Conservation (phyloP, 2,888 invertebrate species). For the Agrotis segetum region DNA sequence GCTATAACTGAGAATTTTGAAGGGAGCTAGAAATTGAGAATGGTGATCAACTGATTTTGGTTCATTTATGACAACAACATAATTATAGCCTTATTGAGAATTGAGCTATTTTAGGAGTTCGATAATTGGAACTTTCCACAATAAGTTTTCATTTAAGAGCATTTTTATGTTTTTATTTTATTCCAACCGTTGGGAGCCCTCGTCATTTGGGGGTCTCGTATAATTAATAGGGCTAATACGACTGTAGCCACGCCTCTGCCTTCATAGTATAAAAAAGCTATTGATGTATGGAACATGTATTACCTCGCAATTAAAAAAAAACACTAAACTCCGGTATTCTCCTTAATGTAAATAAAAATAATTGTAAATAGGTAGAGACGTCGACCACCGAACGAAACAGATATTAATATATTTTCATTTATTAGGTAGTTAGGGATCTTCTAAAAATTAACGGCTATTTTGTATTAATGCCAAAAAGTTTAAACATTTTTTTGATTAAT, state of each 20-base stretch:
- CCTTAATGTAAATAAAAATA: slow-evolving; percentile 46
- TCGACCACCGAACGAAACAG: slow-evolving; percentile 64
- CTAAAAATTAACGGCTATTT: slow-evolving; percentile 52
- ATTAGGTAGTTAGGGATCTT: slow-evolving; percentile 52
- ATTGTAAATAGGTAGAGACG: slow-evolving; percentile 60
- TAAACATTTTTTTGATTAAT: slow-evolving; percentile 40
- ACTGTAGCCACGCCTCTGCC: too few relatives aligned
- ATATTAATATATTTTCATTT: slow-evolving; percentile 61
- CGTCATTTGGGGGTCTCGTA: too few relatives aligned
- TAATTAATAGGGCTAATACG: too few relatives aligned
- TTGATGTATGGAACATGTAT: slow-evolving; percentile 26
- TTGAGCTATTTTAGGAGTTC: too few relatives aligned
- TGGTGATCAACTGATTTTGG: too few relatives aligned
- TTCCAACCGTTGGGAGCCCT: too few relatives aligned
- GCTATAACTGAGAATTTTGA: too few relatives aligned
- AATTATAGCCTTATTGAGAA: neutral
- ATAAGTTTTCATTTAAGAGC: too few relatives aligned
- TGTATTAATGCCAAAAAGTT: slow-evolving; percentile 59
- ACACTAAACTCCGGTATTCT: slow-evolving; percentile 13
- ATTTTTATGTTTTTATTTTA: too few relatives aligned
- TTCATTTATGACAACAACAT: neutral
- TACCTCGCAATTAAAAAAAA: slow-evolving; percentile 10
- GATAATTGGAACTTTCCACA: too few relatives aligned
- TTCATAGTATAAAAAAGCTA: neutral
- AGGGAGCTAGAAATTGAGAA: too few relatives aligned